These are phyloP conservation scores for Drosophila subsilvestris DNA, from an alignment of 2,888 invertebrate species.

Conservation along the genomic window DNA sequence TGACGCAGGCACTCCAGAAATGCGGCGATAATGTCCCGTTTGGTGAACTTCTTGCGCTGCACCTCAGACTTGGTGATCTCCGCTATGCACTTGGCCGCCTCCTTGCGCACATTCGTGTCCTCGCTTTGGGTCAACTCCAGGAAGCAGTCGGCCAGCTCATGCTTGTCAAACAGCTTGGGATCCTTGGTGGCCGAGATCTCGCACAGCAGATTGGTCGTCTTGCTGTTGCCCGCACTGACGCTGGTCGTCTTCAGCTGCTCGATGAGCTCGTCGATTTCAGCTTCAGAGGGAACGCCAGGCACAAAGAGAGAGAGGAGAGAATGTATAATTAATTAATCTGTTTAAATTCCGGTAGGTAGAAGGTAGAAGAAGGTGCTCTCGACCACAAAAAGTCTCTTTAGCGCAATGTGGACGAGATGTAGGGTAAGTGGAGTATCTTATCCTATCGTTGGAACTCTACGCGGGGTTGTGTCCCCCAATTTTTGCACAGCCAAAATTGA, in stretches of 20 bases:
- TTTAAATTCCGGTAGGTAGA: no score
- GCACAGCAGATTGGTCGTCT: conserved; percentile 75
- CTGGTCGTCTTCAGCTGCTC: conserved; percentile 81
- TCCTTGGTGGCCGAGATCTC: conserved; percentile 83
- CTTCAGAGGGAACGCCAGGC: conserved; percentile 51
- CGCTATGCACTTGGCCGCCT: conserved; percentile 90
- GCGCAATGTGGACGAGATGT: no score
- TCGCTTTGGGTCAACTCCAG: conserved; percentile 81
- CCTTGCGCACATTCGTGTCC: conserved; percentile 85
- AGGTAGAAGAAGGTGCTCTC: no score
- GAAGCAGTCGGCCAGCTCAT: conserved; percentile 82
- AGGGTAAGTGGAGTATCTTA: no score
- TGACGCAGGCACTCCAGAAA: conserved; percentile 86
- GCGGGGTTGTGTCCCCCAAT: background rate
- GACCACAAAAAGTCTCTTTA: no score
- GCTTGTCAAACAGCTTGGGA: conserved; percentile 82
- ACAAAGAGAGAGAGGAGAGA: background rate
- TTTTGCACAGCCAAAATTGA: conserved; percentile 31
- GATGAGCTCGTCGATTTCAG: conserved; percentile 83
- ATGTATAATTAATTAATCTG: no score
- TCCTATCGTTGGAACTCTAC: no score
- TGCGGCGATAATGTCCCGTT: conserved; percentile 86
- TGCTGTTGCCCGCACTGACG: conserved; percentile 68
- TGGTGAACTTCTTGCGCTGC: conserved; percentile 89
- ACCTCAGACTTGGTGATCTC: conserved; percentile 92